Evolutionary conservation across 2,888 invertebrate genomes (phyloP), one percentile per base, ranked within the genome.

Genomic region (Heteromyza rotundicornis): DNA sequence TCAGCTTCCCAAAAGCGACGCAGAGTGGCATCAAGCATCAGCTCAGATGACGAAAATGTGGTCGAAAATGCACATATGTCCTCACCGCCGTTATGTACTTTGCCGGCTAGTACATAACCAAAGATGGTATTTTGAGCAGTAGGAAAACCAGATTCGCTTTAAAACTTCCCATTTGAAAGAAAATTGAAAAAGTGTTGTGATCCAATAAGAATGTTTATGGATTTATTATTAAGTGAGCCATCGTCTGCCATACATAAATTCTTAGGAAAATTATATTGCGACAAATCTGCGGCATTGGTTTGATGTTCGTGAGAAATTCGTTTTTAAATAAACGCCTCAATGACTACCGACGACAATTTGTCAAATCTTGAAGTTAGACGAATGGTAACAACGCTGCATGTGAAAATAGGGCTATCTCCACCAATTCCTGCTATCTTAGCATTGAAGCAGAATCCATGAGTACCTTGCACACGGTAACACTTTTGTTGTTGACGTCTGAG

Each of bases 71-170:
- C 32, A 32, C 12, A 32, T 8, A 12, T 32, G 12, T 32, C 32
- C 12, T 53, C 53, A 23, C 53, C 53, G 32, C 53, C 53, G 53
- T 53, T 53, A 27, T 32, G 53, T 53, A 53, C 27, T 53, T 53
- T 53, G 53, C 53, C 53, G 24, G 53, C 53, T 53, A 14, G 50
- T 19, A 50, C 22, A 16, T 19, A 19, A 50, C 20, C 50, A 16
- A 50, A 50, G 19, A 50, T 50, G 50, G 50, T 50, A 19, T 57
- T 49, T 32, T 47, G 23, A 22, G n/a, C 49, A n/a, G 32, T 44
- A 1, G 27, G 32, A 23, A 32, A 49, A 49, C 20, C 57, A 8
- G 47, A 17, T 49, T 49, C 49, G 27, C 23, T 17, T 12, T 10
- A 2, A 32, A 47, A n/a, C 7, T 49, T 47, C 23, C 24, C 57